A percentile compares a stretch with the other conserved stretches of the same genome.
These are phyloP conservation scores for Styela clava DNA, from an alignment of 23 tunicate species.

Conservation along the genomic window DNA sequence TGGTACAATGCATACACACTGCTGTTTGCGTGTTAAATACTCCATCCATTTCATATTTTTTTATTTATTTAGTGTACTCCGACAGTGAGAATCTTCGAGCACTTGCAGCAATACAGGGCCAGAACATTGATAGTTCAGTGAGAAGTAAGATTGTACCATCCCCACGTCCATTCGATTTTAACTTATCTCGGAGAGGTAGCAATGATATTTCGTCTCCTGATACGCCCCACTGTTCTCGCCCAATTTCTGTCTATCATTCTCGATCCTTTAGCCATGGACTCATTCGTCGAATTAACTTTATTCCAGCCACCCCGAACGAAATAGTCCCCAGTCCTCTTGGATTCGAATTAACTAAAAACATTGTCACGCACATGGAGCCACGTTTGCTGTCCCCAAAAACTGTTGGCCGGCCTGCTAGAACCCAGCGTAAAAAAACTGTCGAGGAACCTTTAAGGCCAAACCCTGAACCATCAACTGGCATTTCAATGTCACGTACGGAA, in stretches of 20 bases:
- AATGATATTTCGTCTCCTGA: neutral
- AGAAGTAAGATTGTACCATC: slow-evolving; percentile 9
- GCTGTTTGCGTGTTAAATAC: no score
- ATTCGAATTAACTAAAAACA: neutral
- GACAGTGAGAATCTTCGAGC: slow-evolving; percentile 35
- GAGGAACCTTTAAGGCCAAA: neutral
- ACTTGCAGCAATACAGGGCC: slow-evolving; percentile 19
- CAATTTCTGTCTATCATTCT: neutral
- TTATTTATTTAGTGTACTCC: neutral
- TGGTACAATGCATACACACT: no score
- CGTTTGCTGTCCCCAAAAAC: neutral
- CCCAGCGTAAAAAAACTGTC: neutral
- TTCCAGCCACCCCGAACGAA: slow-evolving; percentile 1
- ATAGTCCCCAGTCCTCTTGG: neutral
- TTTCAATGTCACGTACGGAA: neutral
- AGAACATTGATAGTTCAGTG: slow-evolving; percentile 29
- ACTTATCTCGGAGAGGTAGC: neutral
- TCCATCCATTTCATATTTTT: no score
- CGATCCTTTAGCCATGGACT: neutral
- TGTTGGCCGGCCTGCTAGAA: neutral
- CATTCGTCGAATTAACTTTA: neutral
- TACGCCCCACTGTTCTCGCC: slow-evolving; percentile 10
- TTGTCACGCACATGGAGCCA: neutral
- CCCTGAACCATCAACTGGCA: neutral
- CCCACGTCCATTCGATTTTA: slow-evolving; percentile 19